phyloP scores from a whole-genome alignment of 2,113 vertebrate species.

The Ailurus styani region DNA sequence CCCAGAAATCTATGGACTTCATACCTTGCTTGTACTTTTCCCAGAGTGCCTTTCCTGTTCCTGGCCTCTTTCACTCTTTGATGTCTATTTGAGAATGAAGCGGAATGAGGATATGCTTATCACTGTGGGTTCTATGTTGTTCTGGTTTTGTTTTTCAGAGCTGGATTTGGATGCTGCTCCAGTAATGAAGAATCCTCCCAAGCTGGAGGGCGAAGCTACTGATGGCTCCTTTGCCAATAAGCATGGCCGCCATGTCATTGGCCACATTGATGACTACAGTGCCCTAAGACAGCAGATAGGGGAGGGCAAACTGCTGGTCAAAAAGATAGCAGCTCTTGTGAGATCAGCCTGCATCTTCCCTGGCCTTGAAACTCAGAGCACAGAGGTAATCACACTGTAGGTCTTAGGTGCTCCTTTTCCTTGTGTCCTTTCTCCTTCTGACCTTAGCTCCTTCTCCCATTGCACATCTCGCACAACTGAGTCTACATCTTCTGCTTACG shows the following conservation, averaged over 20 bases:
- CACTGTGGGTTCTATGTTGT: neutral
- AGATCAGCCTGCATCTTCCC: conserved; percentile 59
- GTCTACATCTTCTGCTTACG: neutral
- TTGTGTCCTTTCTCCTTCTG: neutral
- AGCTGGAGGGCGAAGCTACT: conserved; percentile 82
- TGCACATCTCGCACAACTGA: neutral
- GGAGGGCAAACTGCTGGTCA: conserved; percentile 82
- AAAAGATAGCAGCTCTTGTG: conserved; percentile 79
- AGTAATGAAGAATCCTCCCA: conserved; percentile 58
- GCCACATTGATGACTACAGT: conserved; percentile 84
- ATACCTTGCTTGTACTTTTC: neutral
- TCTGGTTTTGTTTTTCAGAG: conserved; percentile 60
- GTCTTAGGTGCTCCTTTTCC: neutral
- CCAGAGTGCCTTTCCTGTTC: neutral
- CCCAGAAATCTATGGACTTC: neutral
- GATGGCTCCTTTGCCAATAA: conserved; percentile 71
- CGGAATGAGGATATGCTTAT: neutral
- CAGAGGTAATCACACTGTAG: conserved; percentile 71
- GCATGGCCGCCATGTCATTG: conserved; percentile 78
- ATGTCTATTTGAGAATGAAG: neutral
- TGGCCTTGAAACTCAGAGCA: conserved; percentile 53
- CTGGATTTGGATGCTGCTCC: neutral
- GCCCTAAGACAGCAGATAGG: conserved; percentile 86
- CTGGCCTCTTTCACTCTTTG: neutral
- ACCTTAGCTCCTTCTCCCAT: neutral